Evolutionary conservation across 2,113 vertebrate species (phyloP), one percentile per base, ranked within the genome.

Genomic region (Onychostoma macrolepis): DNA sequence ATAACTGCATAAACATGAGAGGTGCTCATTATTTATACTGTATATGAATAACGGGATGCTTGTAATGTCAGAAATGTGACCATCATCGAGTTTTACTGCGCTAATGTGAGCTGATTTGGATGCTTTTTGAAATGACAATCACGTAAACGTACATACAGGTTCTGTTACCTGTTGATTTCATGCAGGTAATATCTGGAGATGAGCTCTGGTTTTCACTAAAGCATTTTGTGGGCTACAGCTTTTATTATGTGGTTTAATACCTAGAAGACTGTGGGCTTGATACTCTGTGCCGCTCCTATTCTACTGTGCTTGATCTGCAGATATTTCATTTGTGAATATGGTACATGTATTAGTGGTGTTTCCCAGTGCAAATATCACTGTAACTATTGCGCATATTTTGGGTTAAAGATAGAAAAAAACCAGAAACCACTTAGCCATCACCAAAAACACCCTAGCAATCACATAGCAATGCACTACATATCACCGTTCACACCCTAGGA

Each of bases 1-100:
- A 81, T 81, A 81, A 81, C 79, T 81, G 79, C 79, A 65, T 63
- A 81, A 81, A 81, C 79, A 81, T 65, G 58, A 81, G 56, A 26
- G 1, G 33, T 41, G 33, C 79, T 81, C n/a, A 71, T 83, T 50
- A 67, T 48, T 69, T 48, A 83, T 33, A 33, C 63, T 69, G 63
- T 33, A 67, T 13, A 69, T 30, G 80, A 81, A 38, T 81, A 63
- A 63, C 6, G 13, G 4, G 48, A 53, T 11, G 76, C 76, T 50
- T 28, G 48, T 33, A 50, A 78, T 17, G 41, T 45, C 24, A 45
- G 41, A 45, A 76, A 76, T 26, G n/a, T 13, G 41, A 45, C 41
- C 41, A 13, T 15, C 72, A 26, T 76, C 4, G 6, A 76, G 41
- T 41, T 7, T 45, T 26, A 45, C n/a, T 48, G 41, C 13, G 13